Evolutionary conservation across 2,888 invertebrate genomes (phyloP).

Genomic region (Glyphotaelius pellucidus): DNA sequence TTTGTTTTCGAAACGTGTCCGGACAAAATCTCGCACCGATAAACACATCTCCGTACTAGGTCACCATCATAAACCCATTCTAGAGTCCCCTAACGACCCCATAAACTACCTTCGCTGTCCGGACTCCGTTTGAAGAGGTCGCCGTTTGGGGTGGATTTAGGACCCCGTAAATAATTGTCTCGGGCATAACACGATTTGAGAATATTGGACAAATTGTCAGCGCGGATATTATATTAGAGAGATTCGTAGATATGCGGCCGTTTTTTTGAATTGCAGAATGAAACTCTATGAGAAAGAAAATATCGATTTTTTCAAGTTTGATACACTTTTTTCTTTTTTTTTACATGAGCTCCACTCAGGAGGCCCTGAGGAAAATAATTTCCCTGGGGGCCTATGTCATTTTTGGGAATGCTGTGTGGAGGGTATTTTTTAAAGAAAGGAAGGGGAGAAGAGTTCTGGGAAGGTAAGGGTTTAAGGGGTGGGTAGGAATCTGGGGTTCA

Average conservation of each 20-base stretch:
- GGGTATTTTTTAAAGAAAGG: no score
- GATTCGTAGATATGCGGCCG: neutral
- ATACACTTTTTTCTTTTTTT: no score
- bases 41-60: neutral
- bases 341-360: no score
- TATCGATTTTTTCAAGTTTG: no score
- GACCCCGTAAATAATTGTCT: constrained; percentile 1
- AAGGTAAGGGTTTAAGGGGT: no score
- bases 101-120: constrained; percentile 4
- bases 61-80: neutral
- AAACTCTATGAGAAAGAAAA: neutral
- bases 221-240: neutral
- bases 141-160: constrained; percentile 20
- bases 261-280: neutral
- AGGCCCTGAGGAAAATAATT: no score
- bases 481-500: no score
- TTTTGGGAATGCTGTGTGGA: no score
- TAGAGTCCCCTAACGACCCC: neutral
- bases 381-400: no score
- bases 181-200: neutral
- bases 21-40: neutral
- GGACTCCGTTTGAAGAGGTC: constrained; percentile 5
- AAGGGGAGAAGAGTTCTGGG: no score
- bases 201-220: neutral
- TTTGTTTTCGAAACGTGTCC: neutral